phyloP scores from a whole-genome alignment of 2,797 vertebrate genomes.

The Monodelphis domestica region DNA sequence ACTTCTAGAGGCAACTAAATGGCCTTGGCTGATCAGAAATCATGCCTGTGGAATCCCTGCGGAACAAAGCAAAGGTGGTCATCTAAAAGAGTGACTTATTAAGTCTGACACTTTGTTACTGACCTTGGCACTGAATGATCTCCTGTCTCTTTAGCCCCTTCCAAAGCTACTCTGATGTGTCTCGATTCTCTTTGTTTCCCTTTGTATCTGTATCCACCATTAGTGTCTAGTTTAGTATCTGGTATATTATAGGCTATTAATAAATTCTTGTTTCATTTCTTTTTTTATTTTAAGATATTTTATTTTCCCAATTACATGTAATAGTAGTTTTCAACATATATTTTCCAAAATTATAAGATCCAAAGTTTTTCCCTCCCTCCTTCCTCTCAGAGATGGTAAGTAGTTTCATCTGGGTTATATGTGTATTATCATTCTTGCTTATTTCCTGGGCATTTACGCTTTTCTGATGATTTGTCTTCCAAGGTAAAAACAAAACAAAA shows the following conservation, averaged over 20 bases:
- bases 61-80: not conserved
- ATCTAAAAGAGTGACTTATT: not conserved
- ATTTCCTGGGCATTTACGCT: not conserved
- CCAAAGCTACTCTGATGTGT: not conserved
- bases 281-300: too few relatives aligned
- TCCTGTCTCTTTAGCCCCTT: not conserved
- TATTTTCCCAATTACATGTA: too few relatives aligned
- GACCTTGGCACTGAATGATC: not conserved
- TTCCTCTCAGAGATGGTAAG: too few relatives aligned
- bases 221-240: too few relatives aligned
- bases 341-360: too few relatives aligned
- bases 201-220: not conserved
- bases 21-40: not conserved
- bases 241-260: not conserved
- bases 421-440: too few relatives aligned
- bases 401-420: too few relatives aligned
- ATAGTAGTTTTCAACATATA: too few relatives aligned
- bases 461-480: not conserved
- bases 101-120: not conserved
- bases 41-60: not conserved
- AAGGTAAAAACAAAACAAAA: too few relatives aligned
- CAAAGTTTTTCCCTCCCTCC: too few relatives aligned
- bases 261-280: not conserved
- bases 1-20: not conserved
- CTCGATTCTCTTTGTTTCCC: not conserved